These are phyloP conservation scores for Diadophis punctatus DNA, from an alignment of 2,113 vertebrate species.

Conservation along the genomic window DNA sequence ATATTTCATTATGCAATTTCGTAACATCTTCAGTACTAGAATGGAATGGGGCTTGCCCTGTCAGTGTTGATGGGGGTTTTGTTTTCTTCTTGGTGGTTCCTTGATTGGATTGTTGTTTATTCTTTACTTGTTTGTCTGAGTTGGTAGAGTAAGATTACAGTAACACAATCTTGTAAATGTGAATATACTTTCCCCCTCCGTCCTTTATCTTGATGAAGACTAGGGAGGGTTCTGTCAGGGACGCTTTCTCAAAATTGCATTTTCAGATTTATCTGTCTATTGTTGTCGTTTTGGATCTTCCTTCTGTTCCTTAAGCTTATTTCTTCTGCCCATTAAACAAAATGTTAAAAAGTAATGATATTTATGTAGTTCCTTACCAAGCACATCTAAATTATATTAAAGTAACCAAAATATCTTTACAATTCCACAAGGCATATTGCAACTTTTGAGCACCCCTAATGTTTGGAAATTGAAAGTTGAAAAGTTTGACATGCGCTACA, in stretches of 20 bases:
- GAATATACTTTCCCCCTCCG: neutral
- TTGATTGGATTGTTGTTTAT: neutral
- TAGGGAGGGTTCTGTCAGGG: neutral
- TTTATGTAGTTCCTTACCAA: too few relatives aligned
- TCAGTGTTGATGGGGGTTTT: neutral
- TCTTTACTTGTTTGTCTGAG: neutral
- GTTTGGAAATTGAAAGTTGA: too few relatives aligned
- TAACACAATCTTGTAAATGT: neutral
- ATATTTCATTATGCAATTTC: neutral
- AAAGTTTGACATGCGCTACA: too few relatives aligned
- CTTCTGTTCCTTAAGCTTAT: neutral
- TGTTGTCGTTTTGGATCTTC: neutral
- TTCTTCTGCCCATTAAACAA: neutral
- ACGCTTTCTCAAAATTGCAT: neutral
- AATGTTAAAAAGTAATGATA: too few relatives aligned
- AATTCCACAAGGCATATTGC: too few relatives aligned
- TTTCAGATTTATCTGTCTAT: neutral
- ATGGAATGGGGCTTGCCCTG: neutral
- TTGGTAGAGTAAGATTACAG: neutral
- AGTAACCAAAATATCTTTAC: too few relatives aligned
- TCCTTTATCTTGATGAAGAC: neutral
- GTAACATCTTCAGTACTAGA: neutral
- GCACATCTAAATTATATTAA: too few relatives aligned
- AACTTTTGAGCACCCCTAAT: too few relatives aligned
- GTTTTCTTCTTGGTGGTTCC: neutral